Base-by-base conservation (phyloP, 2,888 invertebrate genomes). In the Laothoe populi region DNA sequence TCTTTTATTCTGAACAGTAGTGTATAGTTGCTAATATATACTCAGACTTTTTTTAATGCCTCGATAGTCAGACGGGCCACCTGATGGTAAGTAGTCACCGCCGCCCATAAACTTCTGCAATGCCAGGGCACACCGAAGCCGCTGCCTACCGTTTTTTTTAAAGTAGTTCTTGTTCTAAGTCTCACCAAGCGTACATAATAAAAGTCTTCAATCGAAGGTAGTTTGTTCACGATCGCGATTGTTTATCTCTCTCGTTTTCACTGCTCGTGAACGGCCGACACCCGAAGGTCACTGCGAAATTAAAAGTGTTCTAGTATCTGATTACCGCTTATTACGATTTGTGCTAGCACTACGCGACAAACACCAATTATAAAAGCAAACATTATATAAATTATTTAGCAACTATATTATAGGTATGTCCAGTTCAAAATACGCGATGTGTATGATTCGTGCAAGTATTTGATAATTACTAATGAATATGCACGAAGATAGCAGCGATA, bases 231-330 rank as follows among this genome's bases (percentile, higher is more conserved):
- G 86, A 87, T 83, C 79, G 75, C 73, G 88, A 92, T 90, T 83
- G 86, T 84, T 85, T 86, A 90, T 90, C 90, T 82, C 84, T 86
- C 85, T 88, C 89, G 82, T 91, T 92, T 91, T 90, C 91, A 85
- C 88, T 83, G 80, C 66, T 85, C 84, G 88, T 86, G 89, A 90
- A 87, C 82, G 88, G 85, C 79, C 84, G 84, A 86, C 88, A 77
- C 73, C 73, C 83, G 90, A 91, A 92, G 91, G 91, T 89, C 91
- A 82, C 69, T 62, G 79, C 82, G 85, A 90, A 92, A 92, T 90
- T 90, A 91, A 91, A 92, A 91, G 91, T 90, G 87, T 83, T 88
- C 84, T 86, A 84, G 81, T 88, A 90, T 90, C 91, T 88, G 90
- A 90, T 90, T 90, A 90, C 86, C 80, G 79, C 79, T 86, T 89